Base-by-base conservation (phyloP, 2,113 vertebrate genomes). In the Athene cunicularia region DNA sequence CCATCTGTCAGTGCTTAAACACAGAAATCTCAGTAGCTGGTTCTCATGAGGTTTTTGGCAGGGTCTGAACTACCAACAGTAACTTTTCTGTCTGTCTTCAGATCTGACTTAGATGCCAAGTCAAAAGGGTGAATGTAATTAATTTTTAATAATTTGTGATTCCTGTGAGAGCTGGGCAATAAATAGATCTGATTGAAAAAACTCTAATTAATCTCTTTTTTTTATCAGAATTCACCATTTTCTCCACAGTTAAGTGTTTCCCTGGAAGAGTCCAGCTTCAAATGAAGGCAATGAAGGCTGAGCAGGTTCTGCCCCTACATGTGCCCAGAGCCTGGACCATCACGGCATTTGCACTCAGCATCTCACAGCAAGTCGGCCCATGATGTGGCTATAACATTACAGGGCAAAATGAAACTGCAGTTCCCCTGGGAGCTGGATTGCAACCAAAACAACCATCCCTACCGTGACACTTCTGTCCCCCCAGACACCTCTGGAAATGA, bases 351-450 rank as follows among this genome's bases (percentile, higher is more conserved):
- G 0, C 41, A 16, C 37, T 24, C 19, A 56, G 82, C 50, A 9
- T 21, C 62, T 18, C 6, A 0, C 37, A 26, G 15, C 0, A 0
- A 59, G 10, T 9, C 1, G 1, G 33, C 0, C 3, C 0, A 0
- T 7, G 11, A 7, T 5, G 43, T 3, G n/a, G 26, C 30, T 60
- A 21, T 2, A 11, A 55, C 30, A 56, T 33, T 4, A 6, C 22
- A 71, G 33, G 35, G 87, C 14, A 53, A 77, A 64, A 81, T 2
- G 22, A 20, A 80, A 12, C 49, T 41, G 39, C 23, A 80, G 30
- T 14, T 71, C 56, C 19, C 3, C 33, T 8, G 16, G 32, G 27
- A 67, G 19, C 26, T 32, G 30, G 52, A 20, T 26, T 3, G 0
- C 45, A 41, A 4, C 28, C 8, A 2, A 49, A 76, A 35, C 75